Evolutionary conservation across 2,888 invertebrate genomes (phyloP), one percentile per base, ranked within the genome.

Genomic region (Oscheius sp.): DNA sequence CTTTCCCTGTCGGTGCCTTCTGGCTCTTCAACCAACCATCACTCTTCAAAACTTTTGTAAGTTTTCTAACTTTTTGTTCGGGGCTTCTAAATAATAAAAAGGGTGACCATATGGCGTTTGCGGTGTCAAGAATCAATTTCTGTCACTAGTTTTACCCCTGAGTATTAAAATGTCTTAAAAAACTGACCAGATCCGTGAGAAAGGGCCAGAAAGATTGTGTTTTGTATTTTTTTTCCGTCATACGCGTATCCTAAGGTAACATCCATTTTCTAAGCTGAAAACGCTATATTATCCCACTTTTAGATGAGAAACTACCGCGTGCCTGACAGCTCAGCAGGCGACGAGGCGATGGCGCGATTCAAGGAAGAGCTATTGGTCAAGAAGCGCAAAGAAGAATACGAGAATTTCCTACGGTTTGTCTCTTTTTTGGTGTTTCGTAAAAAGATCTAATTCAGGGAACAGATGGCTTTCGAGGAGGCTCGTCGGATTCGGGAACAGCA

Each of bases 11-110:
- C 60, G 87, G 80, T 35, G 84, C 87, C 4, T 87, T 87, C 74
- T 87, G 85, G 85, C 73, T 83, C 48, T 87, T 86, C 79, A 87
- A 87, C 78, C 87, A 87, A 70, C 85, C 87, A 29, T 65, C 77
- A 2, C 79, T 87, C 71, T 87, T 86, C 77, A 84, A 86, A 60
- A 76, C 82, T 60, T 85, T 86, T 77, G 87, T 87, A 60, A 79
- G 83, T 79, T 70, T 21, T 21, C 21, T 21, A 21, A 21, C 21
- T 21, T 21, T 21, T 21, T 21, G 21, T 21, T 21, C 21, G 21
- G 21, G 21, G 21, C 21, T 21, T 21, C 21, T 21, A 21, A 21
- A 21, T 0, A 21, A 21, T 21, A 21, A 21, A 21, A 21, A 21
- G 21, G 21, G 21, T 21, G 21, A 21, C 21, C 21, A 21, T 21